Evolutionary conservation across 1,140 invertebrate genomes (phyloP).

Genomic region (Drosophila aff.): DNA sequence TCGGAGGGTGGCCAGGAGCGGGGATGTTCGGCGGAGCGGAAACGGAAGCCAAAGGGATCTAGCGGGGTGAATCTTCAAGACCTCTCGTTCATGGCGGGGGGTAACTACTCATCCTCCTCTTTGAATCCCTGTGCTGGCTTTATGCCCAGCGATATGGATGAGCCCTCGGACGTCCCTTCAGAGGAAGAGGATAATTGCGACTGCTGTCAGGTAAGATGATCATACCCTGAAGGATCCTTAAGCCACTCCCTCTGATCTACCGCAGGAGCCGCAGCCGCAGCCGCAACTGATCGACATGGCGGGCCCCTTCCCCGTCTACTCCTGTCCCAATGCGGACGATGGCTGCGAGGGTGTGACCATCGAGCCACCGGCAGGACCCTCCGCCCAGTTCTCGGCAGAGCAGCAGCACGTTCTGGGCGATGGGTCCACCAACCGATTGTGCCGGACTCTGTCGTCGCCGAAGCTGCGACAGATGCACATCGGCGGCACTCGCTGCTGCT

Average conservation of each 20-base stretch:
- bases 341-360: slow-evolving; percentile 18
- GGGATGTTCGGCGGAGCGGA: background rate
- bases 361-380: slow-evolving; percentile 8
- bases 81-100: background rate
- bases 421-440: slow-evolving; percentile 44
- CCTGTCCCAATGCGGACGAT: background rate
- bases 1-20: slow-evolving; percentile 13
- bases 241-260: too few relatives aligned
- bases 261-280: background rate
- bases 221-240: too few relatives aligned
- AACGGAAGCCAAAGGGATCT: background rate
- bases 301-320: slow-evolving; percentile 50
- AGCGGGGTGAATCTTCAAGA: slow-evolving; percentile 18
- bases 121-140: slow-evolving; percentile 55
- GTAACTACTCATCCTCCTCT: slow-evolving; percentile 25
- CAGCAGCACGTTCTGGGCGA: slow-evolving; percentile 19
- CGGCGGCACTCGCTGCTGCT: slow-evolving; percentile 36
- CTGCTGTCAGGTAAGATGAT: background rate
- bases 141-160: slow-evolving; percentile 13
- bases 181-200: background rate
- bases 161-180: background rate
- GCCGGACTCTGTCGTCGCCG: slow-evolving; percentile 20
- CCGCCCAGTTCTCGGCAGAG: slow-evolving; percentile 36
- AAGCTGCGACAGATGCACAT: slow-evolving; percentile 51
- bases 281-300: slow-evolving; percentile 54